These are phyloP conservation scores for Zoroaster sp. DNA, from an alignment of 53 echinoderm and acorn worm genomes.

Conservation along the genomic window DNA sequence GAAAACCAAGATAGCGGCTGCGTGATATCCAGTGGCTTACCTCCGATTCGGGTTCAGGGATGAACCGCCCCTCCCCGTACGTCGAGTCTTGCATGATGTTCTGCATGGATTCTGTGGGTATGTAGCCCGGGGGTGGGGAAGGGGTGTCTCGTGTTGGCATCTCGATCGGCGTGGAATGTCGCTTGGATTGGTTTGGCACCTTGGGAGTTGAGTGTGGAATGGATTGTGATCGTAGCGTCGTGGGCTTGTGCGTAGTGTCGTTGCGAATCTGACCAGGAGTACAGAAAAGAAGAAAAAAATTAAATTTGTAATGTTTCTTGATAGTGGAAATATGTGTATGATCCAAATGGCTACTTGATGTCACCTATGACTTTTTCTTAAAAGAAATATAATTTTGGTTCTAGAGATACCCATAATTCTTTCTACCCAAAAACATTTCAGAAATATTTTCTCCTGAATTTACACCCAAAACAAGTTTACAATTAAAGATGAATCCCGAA, in stretches of 20 bases:
- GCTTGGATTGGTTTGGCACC: constrained; percentile 40
- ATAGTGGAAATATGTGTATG: too few relatives aligned
- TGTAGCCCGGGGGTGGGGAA: constrained; percentile 76
- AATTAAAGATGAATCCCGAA: too few relatives aligned
- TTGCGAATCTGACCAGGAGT: constrained; percentile 48
- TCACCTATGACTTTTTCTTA: too few relatives aligned
- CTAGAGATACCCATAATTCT: too few relatives aligned
- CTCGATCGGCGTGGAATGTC: constrained; percentile 73
- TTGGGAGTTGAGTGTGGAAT: constrained; percentile 51
- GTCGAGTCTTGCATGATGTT: constrained; percentile 19
- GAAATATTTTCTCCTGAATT: too few relatives aligned
- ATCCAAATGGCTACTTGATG: too few relatives aligned
- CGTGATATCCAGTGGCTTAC: too few relatives aligned
- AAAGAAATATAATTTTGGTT: too few relatives aligned
- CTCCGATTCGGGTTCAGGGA: constrained; percentile 73
- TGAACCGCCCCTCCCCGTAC: constrained; percentile 72
- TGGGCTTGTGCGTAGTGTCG: constrained; percentile 16
- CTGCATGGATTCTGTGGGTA: constrained; percentile 54
- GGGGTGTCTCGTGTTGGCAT: constrained; percentile 72
- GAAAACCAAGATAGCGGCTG: too few relatives aligned
- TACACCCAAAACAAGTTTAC: too few relatives aligned
- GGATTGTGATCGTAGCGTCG: constrained; percentile 55
- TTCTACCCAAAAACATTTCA: too few relatives aligned
- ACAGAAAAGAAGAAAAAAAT: background rate
- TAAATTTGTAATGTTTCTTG: too few relatives aligned